Conservation (phyloP, 64 coral and sea anemone genomes). For the Hydrozoanthus tunicans region DNA sequence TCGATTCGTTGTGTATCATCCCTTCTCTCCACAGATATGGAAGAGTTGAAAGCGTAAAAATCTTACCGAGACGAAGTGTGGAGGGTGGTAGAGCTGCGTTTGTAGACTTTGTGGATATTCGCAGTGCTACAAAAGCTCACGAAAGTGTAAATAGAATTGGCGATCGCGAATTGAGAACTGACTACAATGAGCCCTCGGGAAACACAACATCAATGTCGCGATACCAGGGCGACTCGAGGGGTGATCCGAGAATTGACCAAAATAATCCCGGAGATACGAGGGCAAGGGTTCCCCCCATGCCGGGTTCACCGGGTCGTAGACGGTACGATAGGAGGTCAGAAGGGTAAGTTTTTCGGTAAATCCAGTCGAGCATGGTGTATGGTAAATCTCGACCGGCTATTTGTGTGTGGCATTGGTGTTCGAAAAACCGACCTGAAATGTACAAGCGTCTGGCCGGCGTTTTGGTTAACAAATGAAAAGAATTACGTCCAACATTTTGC, state of each 20-base stretch:
- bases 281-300: constrained; percentile 35
- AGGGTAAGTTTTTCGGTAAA: constrained; percentile 73
- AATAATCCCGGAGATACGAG: constrained; percentile 51
- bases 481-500: neutral
- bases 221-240: constrained; percentile 55
- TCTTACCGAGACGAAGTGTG: constrained; percentile 87
- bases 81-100: constrained; percentile 96
- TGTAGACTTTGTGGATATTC: constrained; percentile 98
- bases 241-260: constrained; percentile 54
- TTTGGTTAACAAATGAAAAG: neutral
- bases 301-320: constrained; percentile 70
- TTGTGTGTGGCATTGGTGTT: constrained; percentile 27
- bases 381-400: neutral
- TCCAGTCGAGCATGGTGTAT: neutral
- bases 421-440: constrained; percentile 13
- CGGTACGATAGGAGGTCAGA: constrained; percentile 81
- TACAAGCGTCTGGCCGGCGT: neutral
- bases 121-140: constrained; percentile 97
- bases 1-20: neutral
- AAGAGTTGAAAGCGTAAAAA: constrained; percentile 91
- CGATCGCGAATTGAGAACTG: constrained; percentile 93
- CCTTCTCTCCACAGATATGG: constrained; percentile 76
- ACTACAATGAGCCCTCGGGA: constrained; percentile 95
- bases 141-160: constrained; percentile 95
- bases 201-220: constrained; percentile 55